A percentile compares a stretch with the other conserved stretches of the same genome.
Conservation (phyloP, 2,113 vertebrate species). For the Passer domesticus region DNA sequence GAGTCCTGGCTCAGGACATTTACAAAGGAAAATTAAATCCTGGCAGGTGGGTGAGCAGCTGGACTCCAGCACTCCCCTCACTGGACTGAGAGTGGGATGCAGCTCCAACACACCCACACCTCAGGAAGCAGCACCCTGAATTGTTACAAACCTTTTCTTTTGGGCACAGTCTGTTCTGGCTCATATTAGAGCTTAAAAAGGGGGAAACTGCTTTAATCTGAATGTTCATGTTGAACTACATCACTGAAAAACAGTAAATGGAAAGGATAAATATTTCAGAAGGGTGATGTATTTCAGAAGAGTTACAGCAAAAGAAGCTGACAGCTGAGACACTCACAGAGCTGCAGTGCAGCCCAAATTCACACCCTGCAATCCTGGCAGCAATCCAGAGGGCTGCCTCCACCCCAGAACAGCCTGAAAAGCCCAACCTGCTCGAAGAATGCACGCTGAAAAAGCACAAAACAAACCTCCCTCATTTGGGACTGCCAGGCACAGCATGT, state of each 20-base stretch:
- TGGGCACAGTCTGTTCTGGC: neutral
- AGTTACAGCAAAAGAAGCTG: neutral
- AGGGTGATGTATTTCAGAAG: neutral
- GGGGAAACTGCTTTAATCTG: neutral
- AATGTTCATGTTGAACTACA: neutral
- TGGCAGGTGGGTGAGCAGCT: neutral
- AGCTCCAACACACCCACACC: neutral
- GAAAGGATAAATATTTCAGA: neutral
- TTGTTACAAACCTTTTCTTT: neutral
- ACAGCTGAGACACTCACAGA: neutral
- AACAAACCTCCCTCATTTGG: neutral
- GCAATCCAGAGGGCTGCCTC: neutral
- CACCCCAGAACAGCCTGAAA: neutral
- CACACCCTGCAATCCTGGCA: neutral
- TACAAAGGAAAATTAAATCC: neutral
- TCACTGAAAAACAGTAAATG: neutral
- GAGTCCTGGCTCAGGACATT: neutral
- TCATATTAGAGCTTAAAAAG: neutral
- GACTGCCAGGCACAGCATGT: neutral
- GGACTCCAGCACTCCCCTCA: neutral
- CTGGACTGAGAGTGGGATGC: neutral
- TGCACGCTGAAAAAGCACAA: neutral
- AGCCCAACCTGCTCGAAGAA: slow-evolving; percentile 25
- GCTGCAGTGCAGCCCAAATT: neutral
- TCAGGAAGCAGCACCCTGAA: neutral